These are phyloP conservation scores for Erethizon dorsatum DNA, from an alignment of 2,797 vertebrate genomes.

Conservation along the genomic window DNA sequence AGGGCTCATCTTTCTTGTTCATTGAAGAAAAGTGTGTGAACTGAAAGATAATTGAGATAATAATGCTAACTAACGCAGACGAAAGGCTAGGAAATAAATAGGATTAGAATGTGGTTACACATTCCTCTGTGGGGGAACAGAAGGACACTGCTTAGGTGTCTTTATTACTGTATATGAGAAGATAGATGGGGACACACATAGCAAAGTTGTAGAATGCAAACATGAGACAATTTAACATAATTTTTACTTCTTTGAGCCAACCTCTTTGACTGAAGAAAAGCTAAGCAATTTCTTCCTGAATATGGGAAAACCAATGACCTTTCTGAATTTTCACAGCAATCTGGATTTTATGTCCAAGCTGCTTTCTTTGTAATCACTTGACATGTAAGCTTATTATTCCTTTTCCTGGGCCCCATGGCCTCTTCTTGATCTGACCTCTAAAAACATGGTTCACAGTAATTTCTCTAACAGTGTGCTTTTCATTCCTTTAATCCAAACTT, in stretches of 20 bases:
- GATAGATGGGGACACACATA: background rate
- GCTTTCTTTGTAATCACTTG: constrained; percentile 65
- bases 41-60: background rate
- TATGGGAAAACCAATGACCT: background rate
- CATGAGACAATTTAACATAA: background rate
- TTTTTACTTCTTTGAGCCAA: constrained; percentile 3
- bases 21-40: constrained; percentile 51
- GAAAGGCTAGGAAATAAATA: background rate
- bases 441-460: background rate
- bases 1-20: background rate
- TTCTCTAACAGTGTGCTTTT: background rate
- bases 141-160: background rate
- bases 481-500: constrained; percentile 20
- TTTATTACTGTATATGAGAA: constrained; percentile 1
- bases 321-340: constrained; percentile 42
- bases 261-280: background rate
- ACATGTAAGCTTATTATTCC: constrained; percentile 48
- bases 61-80: background rate
- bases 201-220: background rate
- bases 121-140: background rate
- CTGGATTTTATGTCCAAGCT: constrained; percentile 60
- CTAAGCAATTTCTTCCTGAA: constrained; percentile 42
- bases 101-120: background rate
- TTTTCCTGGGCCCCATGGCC: background rate
- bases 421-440: background rate